These are phyloP conservation scores for Sebastes iracundus DNA, from an alignment of 2,797 vertebrate genomes.

Conservation along the genomic window DNA sequence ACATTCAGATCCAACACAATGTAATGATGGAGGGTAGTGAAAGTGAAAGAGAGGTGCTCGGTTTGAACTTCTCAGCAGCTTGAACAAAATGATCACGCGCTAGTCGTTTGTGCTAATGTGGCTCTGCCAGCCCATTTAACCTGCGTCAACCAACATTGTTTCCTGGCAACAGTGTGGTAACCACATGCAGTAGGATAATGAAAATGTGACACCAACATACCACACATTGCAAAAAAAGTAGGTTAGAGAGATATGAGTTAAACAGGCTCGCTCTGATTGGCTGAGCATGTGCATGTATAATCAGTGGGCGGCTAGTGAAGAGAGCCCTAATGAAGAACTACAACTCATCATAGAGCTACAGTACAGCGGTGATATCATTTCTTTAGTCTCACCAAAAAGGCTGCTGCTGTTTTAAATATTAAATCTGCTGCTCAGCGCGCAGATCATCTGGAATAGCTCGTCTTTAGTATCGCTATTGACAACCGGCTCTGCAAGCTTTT, in stretches of 20 bases:
- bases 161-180: neutral
- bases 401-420: conserved; percentile 4
- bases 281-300: neutral
- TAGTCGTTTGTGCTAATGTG: neutral
- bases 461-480: conserved; percentile 17
- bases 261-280: neutral
- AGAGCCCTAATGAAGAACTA: neutral
- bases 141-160: neutral
- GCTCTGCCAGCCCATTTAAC: neutral
- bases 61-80: neutral
- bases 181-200: neutral
- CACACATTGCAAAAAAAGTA: neutral
- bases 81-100: neutral
- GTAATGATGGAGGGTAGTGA: neutral
- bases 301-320: neutral
- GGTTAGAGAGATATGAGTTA: neutral
- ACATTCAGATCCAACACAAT: neutral
- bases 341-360: neutral
- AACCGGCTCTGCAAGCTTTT: conserved; percentile 6
- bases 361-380: neutral
- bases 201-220: neutral
- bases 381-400: neutral
- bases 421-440: neutral
- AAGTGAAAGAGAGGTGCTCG: neutral
- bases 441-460: neutral